phyloP scores from a whole-genome alignment of 2,797 vertebrate species.

The Urosaurus nigricauda region DNA sequence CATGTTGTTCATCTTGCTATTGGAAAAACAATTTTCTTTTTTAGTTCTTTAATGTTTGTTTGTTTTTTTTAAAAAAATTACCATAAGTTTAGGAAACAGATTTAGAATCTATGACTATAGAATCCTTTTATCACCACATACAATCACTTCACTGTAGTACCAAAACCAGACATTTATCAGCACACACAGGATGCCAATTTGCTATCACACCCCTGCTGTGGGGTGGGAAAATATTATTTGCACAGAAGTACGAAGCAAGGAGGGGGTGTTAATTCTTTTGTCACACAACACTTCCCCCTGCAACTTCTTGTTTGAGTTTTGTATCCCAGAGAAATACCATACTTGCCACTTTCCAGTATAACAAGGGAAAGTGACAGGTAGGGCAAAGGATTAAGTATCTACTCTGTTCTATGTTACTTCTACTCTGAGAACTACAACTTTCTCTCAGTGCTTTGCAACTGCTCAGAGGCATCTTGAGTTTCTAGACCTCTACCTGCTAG shows the following conservation, averaged over 20 bases:
- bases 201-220: not conserved
- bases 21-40: not conserved
- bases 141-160: not conserved
- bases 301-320: not conserved
- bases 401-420: not conserved
- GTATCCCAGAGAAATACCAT: not conserved
- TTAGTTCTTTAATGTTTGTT: too few species aligned
- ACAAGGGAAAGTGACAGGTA: not conserved
- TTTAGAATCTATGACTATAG: not conserved
- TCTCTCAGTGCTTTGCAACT: not conserved
- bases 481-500: not conserved
- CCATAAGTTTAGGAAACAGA: not conserved
- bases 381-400: not conserved
- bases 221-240: too few species aligned
- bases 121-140: not conserved
- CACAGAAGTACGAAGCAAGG: not conserved
- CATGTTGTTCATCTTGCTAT: not conserved
- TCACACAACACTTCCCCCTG: not conserved
- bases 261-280: not conserved
- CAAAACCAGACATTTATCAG: not conserved
- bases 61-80: too few species aligned
- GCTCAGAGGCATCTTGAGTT: not conserved
- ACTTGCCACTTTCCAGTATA: too few species aligned
- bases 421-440: too few species aligned
- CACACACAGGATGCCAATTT: not conserved